A percentile compares a stretch with the other conserved stretches of the same genome.
Evolutionary conservation across 2,797 vertebrate species (phyloP).

Genomic region (Acridotheres tristis): DNA sequence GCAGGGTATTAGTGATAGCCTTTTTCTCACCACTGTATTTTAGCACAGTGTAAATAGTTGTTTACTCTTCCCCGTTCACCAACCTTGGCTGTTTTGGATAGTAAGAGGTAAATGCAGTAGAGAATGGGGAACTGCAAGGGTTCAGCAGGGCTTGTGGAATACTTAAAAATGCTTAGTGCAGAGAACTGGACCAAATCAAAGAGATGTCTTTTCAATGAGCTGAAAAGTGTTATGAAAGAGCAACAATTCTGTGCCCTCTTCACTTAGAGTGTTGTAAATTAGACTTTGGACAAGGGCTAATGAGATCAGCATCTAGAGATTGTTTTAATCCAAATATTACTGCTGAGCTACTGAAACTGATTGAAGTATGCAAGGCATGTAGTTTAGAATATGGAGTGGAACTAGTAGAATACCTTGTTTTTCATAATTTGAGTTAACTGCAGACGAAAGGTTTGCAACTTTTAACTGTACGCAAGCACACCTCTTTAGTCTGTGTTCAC

Average conservation of each 20-base stretch:
- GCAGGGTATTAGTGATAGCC: not conserved
- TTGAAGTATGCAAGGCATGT: not conserved
- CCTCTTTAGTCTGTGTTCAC: not conserved
- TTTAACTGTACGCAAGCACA: accelerated
- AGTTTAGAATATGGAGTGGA: not conserved
- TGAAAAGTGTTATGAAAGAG: not conserved
- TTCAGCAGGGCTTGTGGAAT: not conserved
- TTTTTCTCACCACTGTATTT: not conserved
- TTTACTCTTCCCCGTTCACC: not conserved
- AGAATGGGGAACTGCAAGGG: not conserved
- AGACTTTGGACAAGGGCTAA: not conserved
- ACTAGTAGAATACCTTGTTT: not conserved
- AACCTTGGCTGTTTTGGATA: not conserved
- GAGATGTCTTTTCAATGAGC: not conserved
- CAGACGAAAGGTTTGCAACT: not conserved
- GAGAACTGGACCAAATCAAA: not conserved
- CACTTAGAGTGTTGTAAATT: not conserved
- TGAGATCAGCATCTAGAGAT: not conserved
- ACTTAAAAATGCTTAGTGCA: not conserved
- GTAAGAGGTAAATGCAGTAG: not conserved
- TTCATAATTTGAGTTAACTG: not conserved
- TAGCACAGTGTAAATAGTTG: not conserved
- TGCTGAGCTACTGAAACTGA: not conserved
- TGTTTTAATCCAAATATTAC: not conserved
- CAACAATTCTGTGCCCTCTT: not conserved